Evolutionary conservation across 2,797 vertebrate genomes (phyloP).

Genomic region (Microctenopoma lineatum): DNA sequence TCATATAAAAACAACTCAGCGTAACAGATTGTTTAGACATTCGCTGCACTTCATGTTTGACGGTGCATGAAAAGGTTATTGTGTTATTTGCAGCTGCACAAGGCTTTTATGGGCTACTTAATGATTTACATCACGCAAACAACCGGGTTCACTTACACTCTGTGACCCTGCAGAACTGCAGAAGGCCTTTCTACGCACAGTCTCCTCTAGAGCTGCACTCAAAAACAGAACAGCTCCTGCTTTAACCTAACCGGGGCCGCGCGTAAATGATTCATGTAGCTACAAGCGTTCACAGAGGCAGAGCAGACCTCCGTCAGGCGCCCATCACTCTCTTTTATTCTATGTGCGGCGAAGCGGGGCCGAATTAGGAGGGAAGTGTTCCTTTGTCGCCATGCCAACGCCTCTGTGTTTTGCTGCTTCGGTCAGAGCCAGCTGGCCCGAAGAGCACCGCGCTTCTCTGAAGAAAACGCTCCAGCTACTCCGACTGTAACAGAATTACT

Average conservation of each 20-base stretch:
- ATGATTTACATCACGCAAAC: conserved; percentile 33
- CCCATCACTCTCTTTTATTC: conserved; percentile 36
- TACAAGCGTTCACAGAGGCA: conserved; percentile 17
- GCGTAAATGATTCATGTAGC: conserved; percentile 11
- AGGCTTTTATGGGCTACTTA: conserved; percentile 42
- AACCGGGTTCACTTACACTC: conserved; percentile 26
- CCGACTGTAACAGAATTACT: conserved; percentile 62
- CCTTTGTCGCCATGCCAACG: conserved; percentile 74
- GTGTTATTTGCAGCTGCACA: conserved; percentile 50
- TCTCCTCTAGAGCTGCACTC: neutral
- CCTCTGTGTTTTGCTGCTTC: conserved; percentile 70
- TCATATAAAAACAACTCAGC: neutral
- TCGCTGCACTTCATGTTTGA: conserved; percentile 6
- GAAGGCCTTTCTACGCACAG: too few species aligned
- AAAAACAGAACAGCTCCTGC: neutral
- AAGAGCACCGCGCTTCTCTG: conserved; percentile 40
- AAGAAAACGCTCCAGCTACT: conserved; percentile 59
- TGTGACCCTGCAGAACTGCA: conserved; percentile 25
- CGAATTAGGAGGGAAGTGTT: conserved; percentile 69
- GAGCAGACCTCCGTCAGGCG: conserved; percentile 31
- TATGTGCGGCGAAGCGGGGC: conserved; percentile 46
- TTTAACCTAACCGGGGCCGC: conserved; percentile 7
- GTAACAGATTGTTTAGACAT: conserved; percentile 3
- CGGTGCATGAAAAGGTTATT: conserved; percentile 40
- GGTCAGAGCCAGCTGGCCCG: conserved; percentile 71